These are phyloP conservation scores for Falco naumanni DNA, from an alignment of 2,797 vertebrate species.

Conservation along the genomic window DNA sequence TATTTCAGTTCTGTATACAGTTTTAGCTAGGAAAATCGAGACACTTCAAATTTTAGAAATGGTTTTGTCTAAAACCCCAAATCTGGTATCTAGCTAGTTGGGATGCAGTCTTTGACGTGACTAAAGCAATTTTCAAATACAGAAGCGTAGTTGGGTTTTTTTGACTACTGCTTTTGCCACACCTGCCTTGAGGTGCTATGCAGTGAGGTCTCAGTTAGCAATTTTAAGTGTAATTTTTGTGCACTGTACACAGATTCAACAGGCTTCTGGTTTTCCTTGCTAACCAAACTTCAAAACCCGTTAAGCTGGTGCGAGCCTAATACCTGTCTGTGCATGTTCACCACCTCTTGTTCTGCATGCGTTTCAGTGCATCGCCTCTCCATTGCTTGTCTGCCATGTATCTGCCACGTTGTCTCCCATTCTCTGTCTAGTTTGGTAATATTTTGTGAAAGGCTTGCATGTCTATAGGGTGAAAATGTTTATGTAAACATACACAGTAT, in stretches of 20 bases:
- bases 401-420: not conserved
- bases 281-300: not conserved
- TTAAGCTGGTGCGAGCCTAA: not conserved
- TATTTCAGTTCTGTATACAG: accelerated
- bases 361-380: not conserved
- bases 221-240: not conserved
- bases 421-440: not conserved
- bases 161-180: not conserved
- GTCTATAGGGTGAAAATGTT: not conserved
- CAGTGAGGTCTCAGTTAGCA: not conserved
- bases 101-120: not conserved
- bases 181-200: not conserved
- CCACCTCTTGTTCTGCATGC: conserved; percentile 66
- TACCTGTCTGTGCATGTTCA: conserved; percentile 56
- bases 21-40: not conserved
- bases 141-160: not conserved
- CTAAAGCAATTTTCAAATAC: not conserved
- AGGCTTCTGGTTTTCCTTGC: conserved; percentile 33
- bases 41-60: not conserved
- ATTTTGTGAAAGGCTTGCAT: not conserved
- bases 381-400: conserved; percentile 14
- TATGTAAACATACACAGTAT: accelerated
- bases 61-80: not conserved
- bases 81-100: not conserved
- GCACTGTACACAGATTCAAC: conserved; percentile 75